Base-by-base conservation (phyloP, 2,888 invertebrate species). In the Phyllotreta cruciferae region DNA sequence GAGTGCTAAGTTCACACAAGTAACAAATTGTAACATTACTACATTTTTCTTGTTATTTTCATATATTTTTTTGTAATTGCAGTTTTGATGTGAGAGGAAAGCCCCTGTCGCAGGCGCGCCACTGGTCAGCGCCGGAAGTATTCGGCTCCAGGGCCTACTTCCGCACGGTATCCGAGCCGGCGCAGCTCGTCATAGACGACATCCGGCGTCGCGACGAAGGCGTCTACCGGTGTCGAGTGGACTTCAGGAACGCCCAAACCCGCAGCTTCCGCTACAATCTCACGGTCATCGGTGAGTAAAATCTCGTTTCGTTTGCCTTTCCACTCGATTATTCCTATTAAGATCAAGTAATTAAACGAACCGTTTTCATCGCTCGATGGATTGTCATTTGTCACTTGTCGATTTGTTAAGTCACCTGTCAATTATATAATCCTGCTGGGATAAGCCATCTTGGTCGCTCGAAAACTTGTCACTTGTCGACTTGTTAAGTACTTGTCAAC, bases 61-160 rank as follows among this genome's bases (percentile, higher is more conserved):
- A 24, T 56, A 10, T 5, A 3, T 52, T 39, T 35, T 63, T 64
- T 63, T 24, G 24, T 24, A 24, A 24, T 24, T 24, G 24, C 87
- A 93, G 94, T 81, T 92, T 94, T 82, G 92, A 94, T 83, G 93
- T 93, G 14, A 88, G 93, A 70, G 93, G 93, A 75, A 93, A 91
- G 82, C 88, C 90, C 71, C 83, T 91, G 72, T 86, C 87, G 56
- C 89, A 92, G 76, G 93, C 92, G 50, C 85, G 88, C 58, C 94
- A 93, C 83, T 91, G 91, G 90, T 93, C 94, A 42, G 90, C 91
- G 61, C 90, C 91, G 62, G 90, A 91, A 81, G 90, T 92, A 76
- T 94, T 94, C 82, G 93, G 93, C 37, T 89, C 90, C 66, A 88
- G 94, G 73, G 94, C 94, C 69, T 90, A 91, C 84, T 94, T 94